Conservation (phyloP, 2,888 invertebrate genomes). For the Aproaerema taeniolella region DNA sequence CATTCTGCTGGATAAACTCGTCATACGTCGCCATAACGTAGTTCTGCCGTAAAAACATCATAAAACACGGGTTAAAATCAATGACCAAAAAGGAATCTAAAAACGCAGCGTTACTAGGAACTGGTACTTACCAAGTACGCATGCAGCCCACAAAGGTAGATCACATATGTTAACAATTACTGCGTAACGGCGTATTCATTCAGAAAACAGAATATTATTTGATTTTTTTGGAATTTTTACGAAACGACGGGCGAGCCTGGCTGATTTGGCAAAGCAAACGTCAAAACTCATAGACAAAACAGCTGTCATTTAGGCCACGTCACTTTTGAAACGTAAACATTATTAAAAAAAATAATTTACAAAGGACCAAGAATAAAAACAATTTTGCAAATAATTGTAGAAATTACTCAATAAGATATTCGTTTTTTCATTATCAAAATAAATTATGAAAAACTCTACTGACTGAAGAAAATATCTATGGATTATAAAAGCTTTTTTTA, state of each 20-base stretch:
- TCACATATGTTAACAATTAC: constrained; percentile 7
- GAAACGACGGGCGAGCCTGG: constrained; percentile 45
- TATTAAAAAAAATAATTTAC: too few relatives aligned
- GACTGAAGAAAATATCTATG: too few relatives aligned
- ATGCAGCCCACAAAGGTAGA: constrained; percentile 3
- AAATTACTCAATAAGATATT: too few relatives aligned
- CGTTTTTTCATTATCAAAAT: too few relatives aligned
- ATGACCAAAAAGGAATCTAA: neutral
- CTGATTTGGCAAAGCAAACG: constrained; percentile 76
- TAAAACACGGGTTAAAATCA: constrained; percentile 19
- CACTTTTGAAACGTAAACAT: constrained; percentile 55
- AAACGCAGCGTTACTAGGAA: constrained; percentile 15
- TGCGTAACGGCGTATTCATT: constrained; percentile 38
- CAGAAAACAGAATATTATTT: constrained; percentile 37
- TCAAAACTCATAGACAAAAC: constrained; percentile 60
- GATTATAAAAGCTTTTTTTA: too few relatives aligned
- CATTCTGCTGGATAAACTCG: constrained; percentile 98
- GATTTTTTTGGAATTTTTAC: constrained; percentile 33
- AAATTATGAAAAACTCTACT: too few relatives aligned
- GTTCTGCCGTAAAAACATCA: constrained; percentile 40
- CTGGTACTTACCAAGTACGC: constrained; percentile 41
- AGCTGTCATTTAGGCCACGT: constrained; percentile 72
- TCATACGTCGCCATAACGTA: constrained; percentile 90
- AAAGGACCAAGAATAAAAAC: too few relatives aligned
- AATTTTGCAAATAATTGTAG: too few relatives aligned